Conservation (phyloP, 2,797 vertebrate species). For the Synanceia verrucosa region DNA sequence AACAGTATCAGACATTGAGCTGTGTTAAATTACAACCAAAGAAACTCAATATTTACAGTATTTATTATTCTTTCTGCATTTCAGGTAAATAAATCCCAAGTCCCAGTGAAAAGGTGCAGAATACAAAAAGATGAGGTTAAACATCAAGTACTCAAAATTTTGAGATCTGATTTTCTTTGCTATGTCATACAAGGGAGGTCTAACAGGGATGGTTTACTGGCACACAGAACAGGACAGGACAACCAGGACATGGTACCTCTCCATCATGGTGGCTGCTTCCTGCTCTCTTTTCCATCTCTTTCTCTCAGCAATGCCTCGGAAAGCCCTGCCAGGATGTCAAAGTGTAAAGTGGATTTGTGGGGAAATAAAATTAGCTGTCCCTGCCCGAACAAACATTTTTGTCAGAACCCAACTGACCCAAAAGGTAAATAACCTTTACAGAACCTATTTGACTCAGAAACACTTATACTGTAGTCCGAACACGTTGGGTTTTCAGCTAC, state of each 20-base stretch:
- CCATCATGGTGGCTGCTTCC: conserved; percentile 90
- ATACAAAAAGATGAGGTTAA: neutral
- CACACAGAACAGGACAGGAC: conserved; percentile 72
- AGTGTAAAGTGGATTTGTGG: conserved; percentile 55
- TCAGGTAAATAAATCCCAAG: too few species aligned
- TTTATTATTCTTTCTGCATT: too few species aligned
- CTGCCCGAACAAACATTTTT: neutral
- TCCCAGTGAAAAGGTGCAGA: neutral
- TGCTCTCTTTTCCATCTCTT: conserved; percentile 96
- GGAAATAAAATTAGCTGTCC: neutral
- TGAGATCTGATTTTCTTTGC: conserved; percentile 3
- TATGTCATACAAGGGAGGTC: neutral
- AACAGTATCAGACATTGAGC: neutral
- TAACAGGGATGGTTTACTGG: conserved; percentile 33
- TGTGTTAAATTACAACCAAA: neutral
- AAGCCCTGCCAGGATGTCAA: conserved; percentile 92
- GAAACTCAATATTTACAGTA: neutral
- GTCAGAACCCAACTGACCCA: conserved; percentile 64
- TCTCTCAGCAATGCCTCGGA: conserved; percentile 96
- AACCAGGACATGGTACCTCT: conserved; percentile 90
- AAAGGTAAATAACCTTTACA: conserved; percentile 11
- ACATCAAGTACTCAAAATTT: neutral
- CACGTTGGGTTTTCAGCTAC: neutral
- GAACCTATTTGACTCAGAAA: neutral
- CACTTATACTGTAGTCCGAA: neutral